A percentile compares a stretch with the other conserved stretches of the same genome.
These are phyloP conservation scores for Sitobion miscanthi DNA, from an alignment of 1,140 invertebrate species.

Conservation along the genomic window DNA sequence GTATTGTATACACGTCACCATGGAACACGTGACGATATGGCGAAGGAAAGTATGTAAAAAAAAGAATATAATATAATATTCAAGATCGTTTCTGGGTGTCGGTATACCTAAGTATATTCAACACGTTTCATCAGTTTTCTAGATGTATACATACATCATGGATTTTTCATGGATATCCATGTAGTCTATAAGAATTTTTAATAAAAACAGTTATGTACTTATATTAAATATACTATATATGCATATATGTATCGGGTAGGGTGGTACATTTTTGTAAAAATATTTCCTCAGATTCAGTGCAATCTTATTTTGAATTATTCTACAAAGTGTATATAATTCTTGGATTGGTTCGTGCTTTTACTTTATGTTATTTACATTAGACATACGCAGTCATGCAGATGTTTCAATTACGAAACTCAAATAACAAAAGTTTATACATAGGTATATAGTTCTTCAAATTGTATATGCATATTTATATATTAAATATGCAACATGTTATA, in stretches of 20 bases:
- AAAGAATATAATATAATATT: background rate
- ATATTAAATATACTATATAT: background rate
- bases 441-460: background rate
- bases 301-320: background rate
- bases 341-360: background rate
- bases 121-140: background rate
- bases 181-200: background rate
- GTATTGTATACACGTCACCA: slow-evolving; percentile 26
- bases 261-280: background rate
- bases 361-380: background rate
- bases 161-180: background rate
- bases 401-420: background rate
- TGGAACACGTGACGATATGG: background rate
- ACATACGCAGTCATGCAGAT: background rate
- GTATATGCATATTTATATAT: background rate
- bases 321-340: background rate
- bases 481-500: background rate
- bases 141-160: background rate
- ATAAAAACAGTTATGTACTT: background rate
- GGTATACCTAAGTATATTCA: background rate
- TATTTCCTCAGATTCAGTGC: background rate
- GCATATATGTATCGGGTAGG: background rate
- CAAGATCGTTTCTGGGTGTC: background rate
- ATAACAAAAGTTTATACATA: background rate
- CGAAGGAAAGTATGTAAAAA: background rate